Percentiles rank a stretch among this genome's conserved stretches.
Conservation (phyloP, 2,888 invertebrate genomes). For the Apodemia duryi region DNA sequence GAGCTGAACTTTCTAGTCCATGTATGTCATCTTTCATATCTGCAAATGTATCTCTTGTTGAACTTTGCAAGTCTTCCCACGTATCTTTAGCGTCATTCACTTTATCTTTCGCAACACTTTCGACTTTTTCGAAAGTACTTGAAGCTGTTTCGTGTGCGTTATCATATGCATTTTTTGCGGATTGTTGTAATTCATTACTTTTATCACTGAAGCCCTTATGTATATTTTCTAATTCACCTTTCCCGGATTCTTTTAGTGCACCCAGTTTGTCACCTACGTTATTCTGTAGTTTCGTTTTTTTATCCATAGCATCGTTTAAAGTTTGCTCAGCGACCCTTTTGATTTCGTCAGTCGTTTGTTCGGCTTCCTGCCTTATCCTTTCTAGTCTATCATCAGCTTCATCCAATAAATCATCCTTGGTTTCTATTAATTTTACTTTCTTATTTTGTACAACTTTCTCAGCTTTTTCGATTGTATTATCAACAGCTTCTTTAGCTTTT, state of each 20-base stretch:
- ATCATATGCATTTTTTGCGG: slow-evolving; percentile 58
- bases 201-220: slow-evolving; percentile 45
- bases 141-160: slow-evolving; percentile 66
- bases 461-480: slow-evolving; percentile 31
- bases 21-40: slow-evolving; percentile 62
- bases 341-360: slow-evolving; percentile 65
- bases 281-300: slow-evolving; percentile 51
- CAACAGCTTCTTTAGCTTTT: slow-evolving; percentile 30
- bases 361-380: slow-evolving; percentile 66
- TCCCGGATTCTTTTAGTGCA: slow-evolving; percentile 40
- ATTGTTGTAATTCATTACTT: slow-evolving; percentile 47
- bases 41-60: slow-evolving; percentile 65
- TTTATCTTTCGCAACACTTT: slow-evolving; percentile 71
- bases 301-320: slow-evolving; percentile 54
- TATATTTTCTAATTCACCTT: slow-evolving; percentile 46
- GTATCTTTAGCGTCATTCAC: slow-evolving; percentile 56
- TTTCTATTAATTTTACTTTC: slow-evolving; percentile 34
- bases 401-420: slow-evolving; percentile 39
- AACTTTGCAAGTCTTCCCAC: slow-evolving; percentile 67
- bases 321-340: slow-evolving; percentile 63
- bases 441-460: slow-evolving; percentile 34
- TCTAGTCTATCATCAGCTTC: slow-evolving; percentile 50
- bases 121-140: slow-evolving; percentile 68
- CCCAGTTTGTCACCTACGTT: slow-evolving; percentile 44
- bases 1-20: slow-evolving; percentile 61